phyloP scores from a whole-genome alignment of 2,797 vertebrate species.

The Petrocephalus sullivani region DNA sequence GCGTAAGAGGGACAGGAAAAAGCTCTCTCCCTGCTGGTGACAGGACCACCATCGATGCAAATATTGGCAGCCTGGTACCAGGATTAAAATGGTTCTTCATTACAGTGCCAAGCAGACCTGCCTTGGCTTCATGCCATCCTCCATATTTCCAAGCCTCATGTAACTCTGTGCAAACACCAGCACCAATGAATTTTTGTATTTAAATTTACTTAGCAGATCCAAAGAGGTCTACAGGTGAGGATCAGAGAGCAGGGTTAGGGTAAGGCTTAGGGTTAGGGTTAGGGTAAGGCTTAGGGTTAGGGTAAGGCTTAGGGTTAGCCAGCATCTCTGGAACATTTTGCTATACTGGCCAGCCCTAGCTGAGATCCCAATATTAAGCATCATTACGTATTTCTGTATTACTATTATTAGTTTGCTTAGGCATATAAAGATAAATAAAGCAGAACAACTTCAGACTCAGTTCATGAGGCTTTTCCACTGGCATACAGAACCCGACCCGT shows the following conservation, averaged over 20 bases:
- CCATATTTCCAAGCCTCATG: neutral
- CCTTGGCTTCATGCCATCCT: neutral
- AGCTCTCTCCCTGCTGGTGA: neutral
- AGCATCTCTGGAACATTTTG: neutral
- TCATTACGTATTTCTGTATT: neutral
- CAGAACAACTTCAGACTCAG: neutral
- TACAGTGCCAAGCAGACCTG: neutral
- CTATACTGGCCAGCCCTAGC: neutral
- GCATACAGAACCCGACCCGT: no score
- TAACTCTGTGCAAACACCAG: neutral
- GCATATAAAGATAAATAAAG: neutral
- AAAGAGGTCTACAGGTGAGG: neutral
- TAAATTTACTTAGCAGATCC: neutral
- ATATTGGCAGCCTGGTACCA: neutral
- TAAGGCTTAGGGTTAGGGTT: neutral
- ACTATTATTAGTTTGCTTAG: neutral
- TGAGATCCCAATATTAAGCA: neutral
- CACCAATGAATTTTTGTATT: neutral
- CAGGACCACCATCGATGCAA: neutral
- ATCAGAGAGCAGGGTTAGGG: neutral
- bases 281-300: neutral
- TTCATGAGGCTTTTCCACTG: neutral
- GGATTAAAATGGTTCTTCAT: conserved; percentile 7
- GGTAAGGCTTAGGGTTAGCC: neutral
- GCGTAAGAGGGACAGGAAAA: neutral